Conservation (phyloP, 2,888 invertebrate genomes). For the Rhimphoctona megacephalus region DNA sequence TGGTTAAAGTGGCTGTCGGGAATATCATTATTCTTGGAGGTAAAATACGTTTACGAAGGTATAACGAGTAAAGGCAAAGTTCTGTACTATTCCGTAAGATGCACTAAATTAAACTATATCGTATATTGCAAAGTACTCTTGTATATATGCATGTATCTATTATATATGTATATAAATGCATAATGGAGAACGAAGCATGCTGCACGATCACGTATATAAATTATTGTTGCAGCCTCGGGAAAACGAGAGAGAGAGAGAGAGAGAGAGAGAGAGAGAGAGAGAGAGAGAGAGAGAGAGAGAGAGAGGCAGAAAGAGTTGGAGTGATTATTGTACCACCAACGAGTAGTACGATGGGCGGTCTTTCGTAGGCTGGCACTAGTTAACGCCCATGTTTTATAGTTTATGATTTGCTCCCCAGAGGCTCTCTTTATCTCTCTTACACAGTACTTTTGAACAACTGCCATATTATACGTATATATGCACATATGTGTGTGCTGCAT, state of each 20-base stretch:
- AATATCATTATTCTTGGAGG: slow-evolving; percentile 70
- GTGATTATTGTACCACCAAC: slow-evolving; percentile 75
- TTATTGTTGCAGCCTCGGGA: slow-evolving; percentile 74
- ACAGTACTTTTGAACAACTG: slow-evolving; percentile 59
- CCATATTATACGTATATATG: slow-evolving; percentile 18
- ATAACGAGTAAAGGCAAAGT: slow-evolving; percentile 46
- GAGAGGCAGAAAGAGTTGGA: slow-evolving; percentile 51
- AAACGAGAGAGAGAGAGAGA: slow-evolving; percentile 38
- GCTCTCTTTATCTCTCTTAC: slow-evolving; percentile 42
- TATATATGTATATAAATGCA: slow-evolving; percentile 26
- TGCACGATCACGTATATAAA: slow-evolving; percentile 73
- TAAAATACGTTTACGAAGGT: slow-evolving; percentile 63
- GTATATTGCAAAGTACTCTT: slow-evolving; percentile 24
- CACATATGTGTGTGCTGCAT: background rate
- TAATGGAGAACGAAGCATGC: slow-evolving; percentile 40
- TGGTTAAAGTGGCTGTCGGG: slow-evolving; percentile 68
- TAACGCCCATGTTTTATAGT: slow-evolving; percentile 78
- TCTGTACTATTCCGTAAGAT: slow-evolving; percentile 35
- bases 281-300: slow-evolving; percentile 40
- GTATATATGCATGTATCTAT: slow-evolving; percentile 16
- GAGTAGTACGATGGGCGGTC: slow-evolving; percentile 80
- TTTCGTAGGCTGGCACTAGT: slow-evolving; percentile 74
- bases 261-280: slow-evolving; percentile 13
- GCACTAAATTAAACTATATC: slow-evolving; percentile 46
- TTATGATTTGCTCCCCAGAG: slow-evolving; percentile 62